Conservation (phyloP, 2,888 invertebrate species). For the Rhamnusium bicolor region DNA sequence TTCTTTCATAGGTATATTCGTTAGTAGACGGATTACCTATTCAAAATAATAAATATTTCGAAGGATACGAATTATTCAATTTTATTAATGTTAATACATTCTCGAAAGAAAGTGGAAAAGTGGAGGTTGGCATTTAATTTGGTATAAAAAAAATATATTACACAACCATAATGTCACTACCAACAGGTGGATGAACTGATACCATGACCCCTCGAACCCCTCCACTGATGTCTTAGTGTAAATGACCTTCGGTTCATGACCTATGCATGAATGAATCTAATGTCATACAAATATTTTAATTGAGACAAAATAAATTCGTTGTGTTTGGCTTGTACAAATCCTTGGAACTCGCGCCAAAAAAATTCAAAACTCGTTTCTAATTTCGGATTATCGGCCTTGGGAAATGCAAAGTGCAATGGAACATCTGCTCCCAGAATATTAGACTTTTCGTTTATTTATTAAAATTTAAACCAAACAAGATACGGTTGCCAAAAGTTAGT, state of each 20-base stretch:
- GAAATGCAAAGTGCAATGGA: conserved; percentile 67
- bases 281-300: conserved; percentile 60
- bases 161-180: background rate
- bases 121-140: too few species aligned
- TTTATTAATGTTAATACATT: too few species aligned
- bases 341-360: conserved; percentile 67
- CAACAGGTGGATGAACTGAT: conserved; percentile 19
- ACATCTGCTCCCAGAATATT: conserved; percentile 59
- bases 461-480: conserved; percentile 7
- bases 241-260: conserved; percentile 31
- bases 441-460: conserved; percentile 7
- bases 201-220: conserved; percentile 3
- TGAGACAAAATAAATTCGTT: conserved; percentile 56
- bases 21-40: too few species aligned
- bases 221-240: conserved; percentile 13
- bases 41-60: too few species aligned
- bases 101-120: too few species aligned
- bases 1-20: too few species aligned
- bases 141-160: background rate
- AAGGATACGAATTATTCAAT: too few species aligned
- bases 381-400: conserved; percentile 65
- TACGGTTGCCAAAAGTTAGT: conserved; percentile 20
- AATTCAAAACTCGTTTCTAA: conserved; percentile 63
- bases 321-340: conserved; percentile 54
- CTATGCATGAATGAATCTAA: conserved; percentile 36